These are phyloP conservation scores for Paratrypauchen microcephalus DNA, from an alignment of 2,797 vertebrate genomes.

Conservation along the genomic window DNA sequence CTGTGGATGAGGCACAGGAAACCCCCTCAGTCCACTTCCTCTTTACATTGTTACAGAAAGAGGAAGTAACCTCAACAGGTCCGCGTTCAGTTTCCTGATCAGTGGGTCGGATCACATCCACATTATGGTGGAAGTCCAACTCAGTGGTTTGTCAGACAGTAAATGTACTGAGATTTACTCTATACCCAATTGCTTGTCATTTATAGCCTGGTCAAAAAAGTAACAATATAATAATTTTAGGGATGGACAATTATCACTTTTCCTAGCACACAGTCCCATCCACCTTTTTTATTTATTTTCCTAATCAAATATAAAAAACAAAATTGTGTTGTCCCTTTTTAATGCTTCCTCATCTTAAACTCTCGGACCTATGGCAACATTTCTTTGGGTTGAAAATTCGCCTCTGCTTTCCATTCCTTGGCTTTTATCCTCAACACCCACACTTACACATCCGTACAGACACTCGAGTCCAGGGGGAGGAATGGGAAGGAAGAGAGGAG, in stretches of 20 bases:
- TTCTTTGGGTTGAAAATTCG: slow-evolving; percentile 43
- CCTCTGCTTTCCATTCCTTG: slow-evolving; percentile 49
- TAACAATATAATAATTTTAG: background rate
- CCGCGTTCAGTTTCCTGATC: slow-evolving; percentile 61
- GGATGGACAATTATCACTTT: background rate
- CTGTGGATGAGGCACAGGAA: slow-evolving; percentile 56
- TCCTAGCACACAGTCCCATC: too few species aligned
- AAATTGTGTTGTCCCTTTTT: slow-evolving; percentile 46
- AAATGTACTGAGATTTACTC: background rate
- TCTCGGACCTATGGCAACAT: slow-evolving; percentile 24
- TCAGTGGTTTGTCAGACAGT: slow-evolving; percentile 21
- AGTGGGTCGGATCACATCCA: slow-evolving; percentile 55
- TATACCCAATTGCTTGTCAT: too few species aligned
- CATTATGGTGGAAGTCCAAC: slow-evolving; percentile 52
- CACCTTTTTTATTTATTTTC: background rate
- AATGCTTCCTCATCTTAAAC: slow-evolving; percentile 18
- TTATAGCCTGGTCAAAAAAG: too few species aligned
- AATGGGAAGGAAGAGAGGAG: slow-evolving; percentile 14
- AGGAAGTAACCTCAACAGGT: slow-evolving; percentile 73
- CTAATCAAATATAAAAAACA: slow-evolving; percentile 1
- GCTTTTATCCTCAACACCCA: slow-evolving; percentile 52
- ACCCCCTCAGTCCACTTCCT: slow-evolving; percentile 64
- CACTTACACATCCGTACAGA: slow-evolving; percentile 58
- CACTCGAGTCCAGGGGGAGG: slow-evolving; percentile 54
- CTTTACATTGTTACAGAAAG: slow-evolving; percentile 72